Conservation (phyloP, 2,888 invertebrate genomes). For the Boloria selene region DNA sequence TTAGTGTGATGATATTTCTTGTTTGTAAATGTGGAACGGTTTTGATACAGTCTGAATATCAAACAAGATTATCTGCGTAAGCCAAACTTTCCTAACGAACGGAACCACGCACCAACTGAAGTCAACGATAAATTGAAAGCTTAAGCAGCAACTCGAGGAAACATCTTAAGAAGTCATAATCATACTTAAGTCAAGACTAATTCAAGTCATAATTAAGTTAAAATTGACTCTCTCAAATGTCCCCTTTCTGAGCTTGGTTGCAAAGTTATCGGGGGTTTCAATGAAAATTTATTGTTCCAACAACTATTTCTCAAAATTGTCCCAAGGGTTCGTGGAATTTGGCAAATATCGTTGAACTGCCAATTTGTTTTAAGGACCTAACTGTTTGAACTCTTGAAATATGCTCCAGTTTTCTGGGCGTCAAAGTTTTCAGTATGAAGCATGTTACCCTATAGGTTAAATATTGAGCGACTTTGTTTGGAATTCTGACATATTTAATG, state of each 20-base stretch:
- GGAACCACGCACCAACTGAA: conserved; percentile 30
- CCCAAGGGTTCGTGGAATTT: conserved; percentile 70
- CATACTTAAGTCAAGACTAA: conserved; percentile 72
- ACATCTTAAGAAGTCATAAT: conserved; percentile 71
- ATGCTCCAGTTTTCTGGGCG: conserved; percentile 43
- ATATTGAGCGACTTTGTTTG: background rate
- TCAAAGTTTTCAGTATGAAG: conserved; percentile 45
- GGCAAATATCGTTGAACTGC: conserved; percentile 67
- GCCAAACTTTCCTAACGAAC: conserved; percentile 25
- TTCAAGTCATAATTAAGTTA: conserved; percentile 77
- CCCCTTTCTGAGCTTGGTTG: conserved; percentile 69
- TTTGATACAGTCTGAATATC: background rate
- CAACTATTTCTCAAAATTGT: conserved; percentile 80
- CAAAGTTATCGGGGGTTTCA: conserved; percentile 73
- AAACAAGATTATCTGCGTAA: conserved; percentile 6
- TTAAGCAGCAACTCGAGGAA: conserved; percentile 46
- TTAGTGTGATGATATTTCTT: too few species aligned
- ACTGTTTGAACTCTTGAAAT: conserved; percentile 44
- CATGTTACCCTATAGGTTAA: conserved; percentile 35
- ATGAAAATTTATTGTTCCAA: conserved; percentile 78
- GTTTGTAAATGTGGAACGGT: background rate
- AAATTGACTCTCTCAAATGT: conserved; percentile 69
- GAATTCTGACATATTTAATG: background rate
- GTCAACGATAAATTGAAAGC: conserved; percentile 47
- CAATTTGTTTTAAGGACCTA: conserved; percentile 66